Conservation (phyloP, 1,140 invertebrate species). For the Triops longicaudatus region DNA sequence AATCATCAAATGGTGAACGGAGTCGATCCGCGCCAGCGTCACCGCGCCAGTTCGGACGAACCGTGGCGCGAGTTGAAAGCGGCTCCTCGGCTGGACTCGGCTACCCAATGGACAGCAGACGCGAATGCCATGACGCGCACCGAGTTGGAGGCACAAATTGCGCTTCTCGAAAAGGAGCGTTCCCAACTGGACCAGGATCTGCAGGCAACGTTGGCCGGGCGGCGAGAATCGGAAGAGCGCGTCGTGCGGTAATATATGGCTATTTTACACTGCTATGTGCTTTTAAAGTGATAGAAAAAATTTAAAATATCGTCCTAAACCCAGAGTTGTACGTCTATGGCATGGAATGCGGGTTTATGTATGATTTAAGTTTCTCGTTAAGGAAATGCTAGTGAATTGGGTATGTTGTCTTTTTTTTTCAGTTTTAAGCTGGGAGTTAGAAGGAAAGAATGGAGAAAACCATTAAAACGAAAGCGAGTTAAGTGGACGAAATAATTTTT, state of each 20-base stretch:
- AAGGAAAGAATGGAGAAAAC: no score
- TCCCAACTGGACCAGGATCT: not conserved
- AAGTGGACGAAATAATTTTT: no score
- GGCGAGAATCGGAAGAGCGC: conserved; percentile 1
- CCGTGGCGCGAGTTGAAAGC: not conserved
- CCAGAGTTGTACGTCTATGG: no score
- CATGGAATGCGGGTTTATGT: no score
- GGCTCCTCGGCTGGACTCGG: not conserved
- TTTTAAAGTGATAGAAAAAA: no score
- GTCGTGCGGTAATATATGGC: not conserved
- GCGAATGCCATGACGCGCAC: not conserved
- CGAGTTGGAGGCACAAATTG: not conserved
- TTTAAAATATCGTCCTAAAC: no score
- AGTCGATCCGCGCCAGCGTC: not conserved
- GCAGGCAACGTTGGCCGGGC: not conserved
- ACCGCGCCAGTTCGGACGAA: not conserved
- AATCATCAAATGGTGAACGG: not conserved
- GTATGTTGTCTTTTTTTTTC: no score
- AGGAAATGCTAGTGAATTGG: no score
- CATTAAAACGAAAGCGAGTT: no score
- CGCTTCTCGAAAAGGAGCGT: not conserved
- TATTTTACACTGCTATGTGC: not conserved
- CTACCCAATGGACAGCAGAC: not conserved
- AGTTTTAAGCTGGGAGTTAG: no score
- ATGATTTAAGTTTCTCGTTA: no score